Base-by-base conservation (phyloP, 2,888 invertebrate genomes). In the Melitaea athalia region DNA sequence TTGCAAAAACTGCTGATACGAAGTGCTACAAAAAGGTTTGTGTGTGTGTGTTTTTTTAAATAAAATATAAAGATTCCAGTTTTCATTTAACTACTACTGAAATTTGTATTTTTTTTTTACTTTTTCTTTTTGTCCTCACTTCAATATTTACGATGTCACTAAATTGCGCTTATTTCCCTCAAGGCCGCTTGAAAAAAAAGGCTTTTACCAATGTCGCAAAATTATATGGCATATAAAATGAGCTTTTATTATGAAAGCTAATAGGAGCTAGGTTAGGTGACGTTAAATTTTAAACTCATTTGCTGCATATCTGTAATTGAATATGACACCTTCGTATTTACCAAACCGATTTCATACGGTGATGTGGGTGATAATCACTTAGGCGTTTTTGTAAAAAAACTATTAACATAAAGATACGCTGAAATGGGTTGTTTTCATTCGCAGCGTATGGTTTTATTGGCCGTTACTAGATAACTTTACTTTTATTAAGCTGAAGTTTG, bases 341-440 rank as follows among this genome's bases (percentile, higher is more conserved):
- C 38, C 10, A 42, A 3, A 42, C 57, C 15, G 38, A 57, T 57
- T n/a, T 42, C 42, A 15, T 8, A 57, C 38, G 14, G 15, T 49
- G 57, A n/a, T n/a, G n/a, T n/a, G n/a, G n/a, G n/a, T n/a, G n/a
- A 12, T 64, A 47, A 64, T 63, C 47, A 43, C 47, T 60, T 64
- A 68, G 68, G 68, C 60, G 60, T 63, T 33, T 50, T 67, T 38
- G n/a, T 49, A 60, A 55, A 64, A 68, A 64, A 68, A 68, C 47
- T 64, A 64, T 68, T 24, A 68, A 55, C 42, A 55, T 68, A 64
- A 68, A 68, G n/a, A 57, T 57, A 43, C 45, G 55, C 33, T 33
- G 49, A 61, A 64, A 68, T 62, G 49, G 55, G 49, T 53, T 38
- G 49, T 43, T 57, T 61, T 64, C 61, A 57, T 68, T 64, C 50